Conservation (phyloP, 2,888 invertebrate species). For the Stramonita haemastoma region DNA sequence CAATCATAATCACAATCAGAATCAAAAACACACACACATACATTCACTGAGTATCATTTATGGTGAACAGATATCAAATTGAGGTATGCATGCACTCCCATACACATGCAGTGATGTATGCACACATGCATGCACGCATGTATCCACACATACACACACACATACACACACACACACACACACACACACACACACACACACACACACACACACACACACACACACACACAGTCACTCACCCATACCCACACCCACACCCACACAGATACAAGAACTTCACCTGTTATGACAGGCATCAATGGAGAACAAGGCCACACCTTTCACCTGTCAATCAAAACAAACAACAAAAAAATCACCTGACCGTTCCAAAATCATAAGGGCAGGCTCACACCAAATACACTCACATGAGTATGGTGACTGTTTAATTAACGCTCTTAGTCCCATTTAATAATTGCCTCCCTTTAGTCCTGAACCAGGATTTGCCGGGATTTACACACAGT, state of each 20-base stretch:
- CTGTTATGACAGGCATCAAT: conserved; percentile 69
- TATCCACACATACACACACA: background rate
- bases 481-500: no score
- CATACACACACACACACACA: background rate
- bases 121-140: background rate
- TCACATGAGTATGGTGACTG: background rate
- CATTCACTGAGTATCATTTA: no score
- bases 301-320: conserved; percentile 80
- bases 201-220: no score
- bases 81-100: no score
- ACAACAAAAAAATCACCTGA: background rate
- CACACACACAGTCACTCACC: no score
- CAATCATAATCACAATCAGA: background rate
- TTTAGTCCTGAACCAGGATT: no score
- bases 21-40: background rate
- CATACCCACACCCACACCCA: no score
- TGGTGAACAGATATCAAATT: no score
- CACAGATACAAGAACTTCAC: conserved; percentile 47
- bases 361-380: background rate
- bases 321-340: conserved; percentile 71
- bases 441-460: no score
- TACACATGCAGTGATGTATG: background rate
- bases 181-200: background rate
- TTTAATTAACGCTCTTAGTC: no score
- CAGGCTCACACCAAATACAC: background rate